Conservation (phyloP, 2,888 invertebrate species). For the Dromius quadrimaculatus region DNA sequence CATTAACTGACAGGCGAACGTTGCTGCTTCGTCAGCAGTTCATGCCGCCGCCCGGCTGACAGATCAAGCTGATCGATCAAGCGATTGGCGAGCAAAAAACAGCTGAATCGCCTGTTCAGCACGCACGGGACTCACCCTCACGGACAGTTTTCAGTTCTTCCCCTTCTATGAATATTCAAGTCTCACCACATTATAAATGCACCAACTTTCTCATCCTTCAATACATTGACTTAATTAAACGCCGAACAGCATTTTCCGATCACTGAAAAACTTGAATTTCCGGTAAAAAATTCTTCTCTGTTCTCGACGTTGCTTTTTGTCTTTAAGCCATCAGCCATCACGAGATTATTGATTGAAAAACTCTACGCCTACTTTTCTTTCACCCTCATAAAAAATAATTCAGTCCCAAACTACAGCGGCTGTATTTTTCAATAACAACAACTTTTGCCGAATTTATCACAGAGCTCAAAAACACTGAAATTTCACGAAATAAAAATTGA, state of each 20-base stretch:
- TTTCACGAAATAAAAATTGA: too few species aligned
- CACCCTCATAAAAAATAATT: constrained; percentile 14
- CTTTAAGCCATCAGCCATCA: constrained; percentile 37
- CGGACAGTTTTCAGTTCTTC: not conserved
- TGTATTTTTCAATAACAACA: constrained; percentile 13
- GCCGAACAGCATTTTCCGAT: constrained; percentile 48
- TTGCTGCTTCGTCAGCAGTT: constrained; percentile 43
- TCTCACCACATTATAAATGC: constrained; percentile 42
- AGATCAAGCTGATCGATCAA: constrained; percentile 46
- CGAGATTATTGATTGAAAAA: constrained; percentile 35
- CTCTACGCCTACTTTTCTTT: constrained; percentile 32
- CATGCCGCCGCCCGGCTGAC: constrained; percentile 37
- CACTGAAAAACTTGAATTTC: constrained; percentile 29
- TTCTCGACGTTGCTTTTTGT: constrained; percentile 35
- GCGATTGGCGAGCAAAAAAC: constrained; percentile 48
- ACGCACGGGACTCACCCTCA: constrained; percentile 9
- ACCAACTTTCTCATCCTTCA: constrained; percentile 44
- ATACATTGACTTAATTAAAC: constrained; percentile 44
- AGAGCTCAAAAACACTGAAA: not conserved
- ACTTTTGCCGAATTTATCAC: not conserved
- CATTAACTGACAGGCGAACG: constrained; percentile 51
- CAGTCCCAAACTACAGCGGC: constrained; percentile 8
- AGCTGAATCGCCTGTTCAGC: constrained; percentile 45
- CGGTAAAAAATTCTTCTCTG: constrained; percentile 21
- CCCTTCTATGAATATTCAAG: constrained; percentile 42